These are phyloP conservation scores for Pecten maximus DNA, from an alignment of 2,888 invertebrate genomes.

Conservation along the genomic window DNA sequence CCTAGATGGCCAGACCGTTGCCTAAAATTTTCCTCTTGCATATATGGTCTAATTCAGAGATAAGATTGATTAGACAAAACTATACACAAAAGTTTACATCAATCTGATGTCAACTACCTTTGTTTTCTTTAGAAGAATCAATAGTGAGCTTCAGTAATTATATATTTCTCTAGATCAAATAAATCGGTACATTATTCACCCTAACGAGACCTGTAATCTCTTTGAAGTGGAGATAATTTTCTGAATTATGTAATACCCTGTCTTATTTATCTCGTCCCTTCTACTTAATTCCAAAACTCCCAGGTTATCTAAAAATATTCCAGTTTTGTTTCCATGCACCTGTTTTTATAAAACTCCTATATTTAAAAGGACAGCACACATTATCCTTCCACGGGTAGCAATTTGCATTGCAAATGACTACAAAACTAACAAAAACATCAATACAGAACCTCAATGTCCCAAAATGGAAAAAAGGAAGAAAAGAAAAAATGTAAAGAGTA, in stretches of 20 bases:
- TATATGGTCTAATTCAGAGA: no score
- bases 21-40: no score
- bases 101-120: background rate
- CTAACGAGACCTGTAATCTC: background rate
- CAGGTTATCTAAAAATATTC: background rate
- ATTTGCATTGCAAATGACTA: slow-evolving; percentile 22
- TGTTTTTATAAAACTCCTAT: background rate
- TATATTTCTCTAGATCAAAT: background rate
- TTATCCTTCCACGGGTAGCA: slow-evolving; percentile 1
- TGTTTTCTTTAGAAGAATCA: background rate
- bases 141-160: background rate
- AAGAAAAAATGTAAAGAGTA: slow-evolving; percentile 24
- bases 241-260: background rate
- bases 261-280: background rate
- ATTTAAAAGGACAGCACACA: slow-evolving; percentile 28
- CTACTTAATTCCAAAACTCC: background rate
- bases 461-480: background rate
- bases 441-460: slow-evolving; percentile 3
- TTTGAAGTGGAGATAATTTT: background rate
- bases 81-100: no score
- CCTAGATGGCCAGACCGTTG: no score
- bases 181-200: background rate
- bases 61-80: no score
- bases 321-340: slow-evolving; percentile 23
- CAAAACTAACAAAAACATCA: slow-evolving; percentile 29